Conservation (phyloP, 2,113 vertebrate genomes). For the Noctilio leporinus region DNA sequence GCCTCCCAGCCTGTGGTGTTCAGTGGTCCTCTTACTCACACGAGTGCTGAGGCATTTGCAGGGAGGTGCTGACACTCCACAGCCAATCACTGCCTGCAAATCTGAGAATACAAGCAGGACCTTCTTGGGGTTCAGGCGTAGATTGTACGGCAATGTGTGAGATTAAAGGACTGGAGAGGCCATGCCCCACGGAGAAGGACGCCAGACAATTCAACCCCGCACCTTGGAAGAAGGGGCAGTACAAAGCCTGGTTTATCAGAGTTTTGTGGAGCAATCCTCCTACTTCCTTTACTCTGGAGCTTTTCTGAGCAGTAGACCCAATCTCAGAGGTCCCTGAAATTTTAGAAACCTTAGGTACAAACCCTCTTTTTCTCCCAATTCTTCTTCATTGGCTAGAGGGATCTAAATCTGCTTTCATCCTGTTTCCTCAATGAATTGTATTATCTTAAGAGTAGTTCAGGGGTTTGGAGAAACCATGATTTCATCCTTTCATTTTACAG, state of each 20-base stretch:
- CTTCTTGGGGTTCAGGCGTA: neutral
- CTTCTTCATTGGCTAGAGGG: neutral
- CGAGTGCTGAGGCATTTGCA: neutral
- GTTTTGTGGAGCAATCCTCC: neutral
- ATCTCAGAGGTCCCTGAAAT: neutral
- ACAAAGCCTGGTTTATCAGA: neutral
- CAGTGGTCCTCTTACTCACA: neutral
- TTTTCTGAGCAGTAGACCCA: neutral
- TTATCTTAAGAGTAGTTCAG: neutral
- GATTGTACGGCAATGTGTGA: neutral
- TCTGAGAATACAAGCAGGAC: neutral
- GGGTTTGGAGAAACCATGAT: neutral
- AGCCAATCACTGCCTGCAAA: fast-evolving
- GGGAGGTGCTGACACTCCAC: too few relatives aligned
- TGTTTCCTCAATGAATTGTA: neutral
- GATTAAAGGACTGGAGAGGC: neutral
- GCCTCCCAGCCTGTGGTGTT: neutral
- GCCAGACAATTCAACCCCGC: neutral
- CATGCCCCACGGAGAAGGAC: neutral
- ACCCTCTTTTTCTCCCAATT: neutral
- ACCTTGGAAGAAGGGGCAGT: neutral
- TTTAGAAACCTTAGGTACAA: neutral
- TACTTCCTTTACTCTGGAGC: neutral
- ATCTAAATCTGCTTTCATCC: neutral
- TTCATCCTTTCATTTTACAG: neutral